phyloP scores from a whole-genome alignment of 1,140 invertebrate species.

The Pygmarrhopalites habei region DNA sequence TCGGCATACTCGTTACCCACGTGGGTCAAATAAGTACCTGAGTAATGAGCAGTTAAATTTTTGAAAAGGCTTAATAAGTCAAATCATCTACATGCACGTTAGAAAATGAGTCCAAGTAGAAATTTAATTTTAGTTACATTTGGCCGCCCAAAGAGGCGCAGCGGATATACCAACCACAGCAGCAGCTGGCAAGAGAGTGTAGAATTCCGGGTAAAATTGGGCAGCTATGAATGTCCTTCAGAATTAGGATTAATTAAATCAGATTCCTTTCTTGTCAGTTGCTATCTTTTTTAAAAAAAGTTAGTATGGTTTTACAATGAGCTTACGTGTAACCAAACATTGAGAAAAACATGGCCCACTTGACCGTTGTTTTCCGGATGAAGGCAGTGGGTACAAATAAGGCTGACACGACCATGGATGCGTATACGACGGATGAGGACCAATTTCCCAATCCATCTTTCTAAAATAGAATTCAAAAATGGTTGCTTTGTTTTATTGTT shows the following conservation, averaged over 20 bases:
- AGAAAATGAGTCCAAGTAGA: too few species aligned
- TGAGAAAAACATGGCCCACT: constrained; percentile 88
- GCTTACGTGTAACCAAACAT: constrained; percentile 80
- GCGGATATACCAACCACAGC: constrained; percentile 76
- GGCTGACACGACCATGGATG: not conserved
- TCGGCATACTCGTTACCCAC: constrained; percentile 74
- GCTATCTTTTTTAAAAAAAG: too few species aligned
- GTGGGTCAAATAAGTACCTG: constrained; percentile 88
- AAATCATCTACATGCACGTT: too few species aligned
- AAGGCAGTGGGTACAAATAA: not conserved
- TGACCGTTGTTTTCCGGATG: constrained; percentile 77
- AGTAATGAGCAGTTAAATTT: too few species aligned
- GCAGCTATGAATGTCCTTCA: constrained; percentile 80
- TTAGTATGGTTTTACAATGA: too few species aligned
- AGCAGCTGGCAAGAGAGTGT: constrained; percentile 82
- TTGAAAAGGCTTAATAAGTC: too few species aligned
- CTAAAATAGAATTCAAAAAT: too few species aligned
- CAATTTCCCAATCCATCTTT: constrained; percentile 1
- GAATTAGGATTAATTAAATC: too few species aligned
- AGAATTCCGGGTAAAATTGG: constrained; percentile 83
- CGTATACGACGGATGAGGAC: not conserved
- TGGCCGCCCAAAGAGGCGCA: constrained; percentile 86
- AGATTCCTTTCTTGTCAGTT: too few species aligned
- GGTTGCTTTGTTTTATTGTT: too few species aligned
- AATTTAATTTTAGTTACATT: too few species aligned